Base-by-base conservation (phyloP, 2,888 invertebrate genomes). In the Apantesis nais region DNA sequence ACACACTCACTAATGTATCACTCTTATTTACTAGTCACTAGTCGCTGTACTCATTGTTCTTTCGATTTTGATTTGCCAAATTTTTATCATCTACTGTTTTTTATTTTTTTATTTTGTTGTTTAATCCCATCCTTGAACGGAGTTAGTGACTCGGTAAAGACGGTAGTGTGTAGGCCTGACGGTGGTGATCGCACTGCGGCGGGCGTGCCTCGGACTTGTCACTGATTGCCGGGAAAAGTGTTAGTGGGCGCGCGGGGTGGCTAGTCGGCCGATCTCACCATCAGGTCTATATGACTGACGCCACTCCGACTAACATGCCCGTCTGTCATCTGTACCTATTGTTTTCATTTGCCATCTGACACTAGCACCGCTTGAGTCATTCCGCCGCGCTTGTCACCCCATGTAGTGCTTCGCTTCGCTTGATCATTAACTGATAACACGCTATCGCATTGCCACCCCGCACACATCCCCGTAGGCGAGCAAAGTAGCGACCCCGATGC, bases 1-100 rank as follows among this genome's bases (percentile, higher is more conserved):
- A 93, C 93, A 95, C 96, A 96, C 95, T 96, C 95, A 96, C 95
- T 96, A 95, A 93, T 95, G 90, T 93, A 94, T 95, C 95, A 92
- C 89, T 92, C 79, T 81, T 92, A 91, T 92, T 91, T 93, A 93
- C 93, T 93, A 93, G 94, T 94, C 93, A 94, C 92, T 93, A 95
- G 94, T 92, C 93, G 93, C 94, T 93, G 92, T 93, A 93, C 92
- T 93, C 92, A 93, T 93, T 91, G 90, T 92, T 89, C 88, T 89
- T 89, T 92, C 86, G 87, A 86, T 86, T 88, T 91, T 93, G 90
- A 91, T 90, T 93, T 93, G 91, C 92, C 88, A 91, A 92, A 91
- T 92, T 92, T 90, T 89, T 89, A 86, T 90, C 85, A 83, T 84
- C 79, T 81, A 77, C 75, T 77, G 75, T 78, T 82, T 78, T 79